These are phyloP conservation scores for Chromoteleia sp. DNA, from an alignment of 2,888 invertebrate genomes.

Conservation along the genomic window DNA sequence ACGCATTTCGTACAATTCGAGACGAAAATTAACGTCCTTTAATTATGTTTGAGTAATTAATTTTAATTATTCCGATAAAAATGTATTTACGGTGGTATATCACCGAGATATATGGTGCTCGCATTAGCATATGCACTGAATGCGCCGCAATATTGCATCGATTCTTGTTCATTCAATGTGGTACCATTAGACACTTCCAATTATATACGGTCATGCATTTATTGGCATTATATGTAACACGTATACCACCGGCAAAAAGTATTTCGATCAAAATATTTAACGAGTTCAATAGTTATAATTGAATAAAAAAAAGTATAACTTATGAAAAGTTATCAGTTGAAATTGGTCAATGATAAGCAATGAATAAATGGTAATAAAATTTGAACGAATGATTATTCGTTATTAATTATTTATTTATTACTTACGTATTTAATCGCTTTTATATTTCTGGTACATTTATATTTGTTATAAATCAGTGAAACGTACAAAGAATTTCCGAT, in stretches of 20 bases:
- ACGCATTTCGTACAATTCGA: constrained; percentile 7
- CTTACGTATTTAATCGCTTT: too few relatives aligned
- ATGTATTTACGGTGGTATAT: constrained; percentile 32
- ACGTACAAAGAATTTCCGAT: too few relatives aligned
- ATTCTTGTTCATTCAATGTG: constrained; percentile 47
- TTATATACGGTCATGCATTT: constrained; percentile 42
- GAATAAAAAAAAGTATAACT: neutral
- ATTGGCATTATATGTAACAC: constrained; percentile 39
- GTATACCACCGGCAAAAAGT: neutral
- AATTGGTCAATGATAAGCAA: too few relatives aligned
- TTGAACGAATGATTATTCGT: too few relatives aligned
- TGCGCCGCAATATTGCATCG: constrained; percentile 34
- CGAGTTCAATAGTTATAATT: neutral
- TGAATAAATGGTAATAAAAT: too few relatives aligned
- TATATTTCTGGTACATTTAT: too few relatives aligned
- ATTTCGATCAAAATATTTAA: neutral
- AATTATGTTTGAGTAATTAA: constrained; percentile 51
- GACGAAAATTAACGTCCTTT: constrained; percentile 22
- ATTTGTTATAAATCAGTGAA: too few relatives aligned
- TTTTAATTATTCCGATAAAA: constrained; percentile 40
- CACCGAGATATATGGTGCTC: constrained; percentile 12
- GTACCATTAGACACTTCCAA: constrained; percentile 46
- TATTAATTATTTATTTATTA: too few relatives aligned
- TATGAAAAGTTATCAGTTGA: too few relatives aligned
- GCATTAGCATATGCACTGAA: constrained; percentile 38